phyloP scores from a whole-genome alignment of 2,888 invertebrate genomes.

The Drosophila trichaetosa region DNA sequence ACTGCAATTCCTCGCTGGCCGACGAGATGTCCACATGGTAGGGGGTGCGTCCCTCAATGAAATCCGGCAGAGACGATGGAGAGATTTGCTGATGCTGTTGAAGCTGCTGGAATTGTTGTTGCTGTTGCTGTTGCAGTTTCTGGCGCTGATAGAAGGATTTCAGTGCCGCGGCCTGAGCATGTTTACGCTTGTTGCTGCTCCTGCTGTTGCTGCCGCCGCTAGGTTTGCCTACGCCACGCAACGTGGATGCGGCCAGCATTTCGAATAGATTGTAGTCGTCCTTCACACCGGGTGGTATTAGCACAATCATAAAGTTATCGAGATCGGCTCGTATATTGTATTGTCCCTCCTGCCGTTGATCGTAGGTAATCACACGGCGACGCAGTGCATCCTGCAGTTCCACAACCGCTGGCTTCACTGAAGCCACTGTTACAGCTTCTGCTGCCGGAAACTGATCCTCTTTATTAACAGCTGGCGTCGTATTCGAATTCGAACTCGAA shows the following conservation, averaged over 20 bases:
- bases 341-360: conserved; percentile 92
- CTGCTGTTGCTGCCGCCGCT: conserved; percentile 18
- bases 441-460: conserved; percentile 57
- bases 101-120: conserved; percentile 37
- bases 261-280: conserved; percentile 79
- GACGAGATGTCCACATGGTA: conserved; percentile 88
- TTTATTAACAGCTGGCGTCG: conserved; percentile 18
- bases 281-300: conserved; percentile 86
- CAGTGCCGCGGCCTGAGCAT: conserved; percentile 39
- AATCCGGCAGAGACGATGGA: conserved; percentile 82
- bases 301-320: conserved; percentile 90
- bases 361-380: conserved; percentile 81
- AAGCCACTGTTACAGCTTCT: conserved; percentile 30
- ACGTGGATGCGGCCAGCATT: conserved; percentile 77
- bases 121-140: conserved; percentile 45
- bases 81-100: conserved; percentile 44
- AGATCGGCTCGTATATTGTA: conserved; percentile 90
- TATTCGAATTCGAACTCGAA: conserved; percentile 15
- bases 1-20: conserved; percentile 71
- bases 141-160: conserved; percentile 61
- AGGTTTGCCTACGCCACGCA: conserved; percentile 60
- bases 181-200: conserved; percentile 63
- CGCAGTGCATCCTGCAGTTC: conserved; percentile 53
- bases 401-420: conserved; percentile 48
- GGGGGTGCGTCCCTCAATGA: conserved; percentile 89